Base-by-base conservation (phyloP, 2,797 vertebrate species). In the Leptodactylus fallax region DNA sequence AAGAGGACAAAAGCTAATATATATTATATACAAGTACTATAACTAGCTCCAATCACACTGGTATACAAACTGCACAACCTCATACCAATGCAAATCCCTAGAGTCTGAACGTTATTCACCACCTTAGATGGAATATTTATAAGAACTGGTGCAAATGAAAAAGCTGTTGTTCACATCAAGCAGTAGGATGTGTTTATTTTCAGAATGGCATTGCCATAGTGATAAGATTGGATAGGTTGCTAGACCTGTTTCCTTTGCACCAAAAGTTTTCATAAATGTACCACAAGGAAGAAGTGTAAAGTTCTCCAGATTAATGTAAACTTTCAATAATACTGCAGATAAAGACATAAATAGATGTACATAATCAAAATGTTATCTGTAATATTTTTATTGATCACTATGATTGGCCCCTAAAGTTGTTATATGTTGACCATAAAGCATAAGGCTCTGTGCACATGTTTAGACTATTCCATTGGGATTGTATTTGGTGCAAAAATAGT, bases 11-110 rank as follows among this genome's bases (percentile, higher is more conserved):
- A 80, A 58, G 78, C 27, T 60, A 58, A 55, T 56, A 27, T 60
- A 79, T 80, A 58, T 36, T 79, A 79, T 79, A 79, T 36, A 79
- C 25, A 60, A 45, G 78, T 79, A 14, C 16, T 58, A n/a, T 56
- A 53, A 78, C 76, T 12, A 56, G 23, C 53, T 56, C 45, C n/a
- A 5, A 23, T 21, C 10, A 12, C 72, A 76, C 10, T n/a, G 11
- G n/a, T n/a, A n/a, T n/a, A n/a, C n/a, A n/a, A n/a, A n/a, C n/a
- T n/a, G n/a, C n/a, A n/a, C n/a, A n/a, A n/a, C n/a, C n/a, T n/a
- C 7, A 58, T 14, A 79, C 76, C 56, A 55, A 56, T 55, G 8
- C 7, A 79, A 55, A 27, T 17, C 7, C 23, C 12, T 79, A 27
- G 36, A 56, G 51, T 23, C 55, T 36, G 9, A 77, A 60, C 53